Conservation (phyloP, 1,140 invertebrate genomes). For the Drosophila micromelanica region DNA sequence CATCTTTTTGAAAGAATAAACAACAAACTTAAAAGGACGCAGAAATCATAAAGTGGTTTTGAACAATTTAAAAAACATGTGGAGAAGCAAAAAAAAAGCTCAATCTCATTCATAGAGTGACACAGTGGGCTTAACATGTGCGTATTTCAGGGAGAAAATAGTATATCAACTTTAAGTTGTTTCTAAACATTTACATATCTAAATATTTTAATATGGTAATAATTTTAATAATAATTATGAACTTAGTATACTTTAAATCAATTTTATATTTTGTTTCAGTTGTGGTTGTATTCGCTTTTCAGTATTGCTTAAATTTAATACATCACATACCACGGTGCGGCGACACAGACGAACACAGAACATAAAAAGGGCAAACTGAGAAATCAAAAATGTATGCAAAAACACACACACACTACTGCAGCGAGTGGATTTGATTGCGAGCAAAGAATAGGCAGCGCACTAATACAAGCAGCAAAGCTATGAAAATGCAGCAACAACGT, state of each 20-base stretch:
- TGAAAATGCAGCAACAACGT: constrained; percentile 76
- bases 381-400: constrained; percentile 70
- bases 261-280: neutral
- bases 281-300: neutral
- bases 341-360: constrained; percentile 25
- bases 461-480: constrained; percentile 36
- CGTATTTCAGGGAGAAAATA: neutral
- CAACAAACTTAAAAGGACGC: constrained; percentile 64
- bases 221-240: too few species aligned
- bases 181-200: too few species aligned
- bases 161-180: too few species aligned
- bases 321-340: constrained; percentile 54
- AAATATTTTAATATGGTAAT: too few species aligned
- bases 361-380: constrained; percentile 60
- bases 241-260: too few species aligned
- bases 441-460: constrained; percentile 69
- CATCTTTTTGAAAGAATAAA: constrained; percentile 70
- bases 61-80: constrained; percentile 74
- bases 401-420: constrained; percentile 35
- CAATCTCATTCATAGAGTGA: constrained; percentile 64
- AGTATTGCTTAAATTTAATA: constrained; percentile 7
- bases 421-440: constrained; percentile 60
- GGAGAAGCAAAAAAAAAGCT: constrained; percentile 40
- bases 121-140: constrained; percentile 37
- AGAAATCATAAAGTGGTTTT: constrained; percentile 81